A percentile compares a stretch with the other conserved stretches of the same genome.
Conservation (phyloP, 2,113 vertebrate genomes). For the Dasyprocta punctata region DNA sequence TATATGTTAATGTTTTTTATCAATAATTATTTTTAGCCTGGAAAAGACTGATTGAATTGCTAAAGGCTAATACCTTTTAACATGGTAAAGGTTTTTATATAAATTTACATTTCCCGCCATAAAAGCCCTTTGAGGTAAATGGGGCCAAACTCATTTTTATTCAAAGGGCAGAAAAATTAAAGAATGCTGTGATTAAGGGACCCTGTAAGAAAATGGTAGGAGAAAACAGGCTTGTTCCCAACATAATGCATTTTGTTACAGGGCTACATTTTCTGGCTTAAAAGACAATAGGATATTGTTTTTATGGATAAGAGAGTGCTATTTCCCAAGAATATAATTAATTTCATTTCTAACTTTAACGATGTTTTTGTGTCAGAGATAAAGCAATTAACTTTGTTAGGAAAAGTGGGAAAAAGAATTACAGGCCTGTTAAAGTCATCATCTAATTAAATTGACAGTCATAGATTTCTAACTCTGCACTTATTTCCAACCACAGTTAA, state of each 20-base stretch:
- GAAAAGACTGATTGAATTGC: neutral
- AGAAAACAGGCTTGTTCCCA: neutral
- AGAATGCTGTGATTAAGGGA: neutral
- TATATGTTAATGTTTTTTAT: neutral
- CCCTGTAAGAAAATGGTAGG: neutral
- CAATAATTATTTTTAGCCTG: neutral
- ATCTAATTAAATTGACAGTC: neutral
- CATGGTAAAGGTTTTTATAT: neutral
- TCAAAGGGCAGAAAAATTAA: constrained; percentile 10
- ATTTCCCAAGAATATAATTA: constrained; percentile 34
- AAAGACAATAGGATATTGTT: neutral
- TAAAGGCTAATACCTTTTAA: neutral
- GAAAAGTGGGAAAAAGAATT: constrained; percentile 7
- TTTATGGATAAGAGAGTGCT: neutral
- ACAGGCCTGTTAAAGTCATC: constrained; percentile 30
- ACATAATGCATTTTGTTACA: neutral
- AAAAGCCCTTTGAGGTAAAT: neutral
- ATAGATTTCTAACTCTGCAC: neutral
- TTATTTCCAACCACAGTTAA: constrained; percentile 10
- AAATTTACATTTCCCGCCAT: neutral
- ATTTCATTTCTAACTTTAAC: constrained; percentile 57
- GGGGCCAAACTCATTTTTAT: constrained; percentile 1
- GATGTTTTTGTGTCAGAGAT: neutral
- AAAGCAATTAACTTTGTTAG: constrained; percentile 37
- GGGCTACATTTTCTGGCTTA: neutral